These are phyloP conservation scores for Drosophila nikananu DNA, from an alignment of 1,140 invertebrate genomes.

Conservation along the genomic window DNA sequence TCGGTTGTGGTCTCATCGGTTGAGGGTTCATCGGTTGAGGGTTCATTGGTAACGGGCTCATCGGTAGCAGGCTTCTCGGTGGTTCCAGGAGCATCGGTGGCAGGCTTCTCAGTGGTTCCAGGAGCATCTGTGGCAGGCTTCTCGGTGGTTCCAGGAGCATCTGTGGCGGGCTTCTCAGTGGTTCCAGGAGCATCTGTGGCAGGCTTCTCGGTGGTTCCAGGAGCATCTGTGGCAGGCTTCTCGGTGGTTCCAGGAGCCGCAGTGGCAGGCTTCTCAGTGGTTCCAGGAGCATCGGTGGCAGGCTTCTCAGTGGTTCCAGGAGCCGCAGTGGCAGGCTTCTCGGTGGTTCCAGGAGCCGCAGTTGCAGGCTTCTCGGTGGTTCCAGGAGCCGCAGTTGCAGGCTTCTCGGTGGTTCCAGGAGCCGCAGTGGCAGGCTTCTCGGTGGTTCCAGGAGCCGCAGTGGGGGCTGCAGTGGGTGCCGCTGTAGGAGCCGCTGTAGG, in stretches of 20 bases:
- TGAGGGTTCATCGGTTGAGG: not conserved
- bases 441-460: not conserved
- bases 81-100: not conserved
- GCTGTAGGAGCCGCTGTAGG: not conserved
- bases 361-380: not conserved
- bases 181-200: not conserved
- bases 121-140: not conserved
- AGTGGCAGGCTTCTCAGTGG: not conserved
- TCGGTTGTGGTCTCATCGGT: not conserved
- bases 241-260: slow-evolving; percentile 6
- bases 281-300: not conserved
- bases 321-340: not conserved
- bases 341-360: not conserved
- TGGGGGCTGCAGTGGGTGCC: not conserved
- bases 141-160: slow-evolving; percentile 5
- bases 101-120: not conserved
- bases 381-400: not conserved
- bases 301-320: not conserved
- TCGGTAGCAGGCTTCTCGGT: not conserved
- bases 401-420: too few species aligned
- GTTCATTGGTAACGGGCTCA: not conserved
- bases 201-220: not conserved
- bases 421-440: too few species aligned
- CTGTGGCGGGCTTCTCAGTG: not conserved
- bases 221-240: not conserved